A percentile compares a stretch with the other conserved stretches of the same genome.
These are phyloP conservation scores for Xenopus borealis DNA, from an alignment of 2,113 vertebrate species.

Conservation along the genomic window DNA sequence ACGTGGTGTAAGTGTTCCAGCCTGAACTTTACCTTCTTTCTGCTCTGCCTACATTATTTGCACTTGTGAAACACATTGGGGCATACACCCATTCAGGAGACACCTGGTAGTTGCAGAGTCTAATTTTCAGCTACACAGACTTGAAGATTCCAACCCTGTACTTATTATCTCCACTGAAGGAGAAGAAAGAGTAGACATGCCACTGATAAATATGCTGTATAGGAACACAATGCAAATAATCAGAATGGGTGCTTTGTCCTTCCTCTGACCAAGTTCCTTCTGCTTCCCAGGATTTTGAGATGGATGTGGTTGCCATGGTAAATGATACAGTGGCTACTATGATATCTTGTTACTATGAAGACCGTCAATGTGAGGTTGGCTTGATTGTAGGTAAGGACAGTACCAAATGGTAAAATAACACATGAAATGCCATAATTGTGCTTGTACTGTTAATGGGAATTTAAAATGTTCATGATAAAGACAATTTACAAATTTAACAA, in stretches of 20 bases:
- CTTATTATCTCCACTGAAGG: too few relatives aligned
- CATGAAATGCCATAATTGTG: neutral
- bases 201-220: too few relatives aligned
- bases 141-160: too few relatives aligned
- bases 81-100: too few relatives aligned
- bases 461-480: too few relatives aligned
- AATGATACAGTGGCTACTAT: conserved; percentile 98
- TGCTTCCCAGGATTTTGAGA: conserved; percentile 86
- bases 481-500: neutral
- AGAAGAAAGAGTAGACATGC: too few relatives aligned
- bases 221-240: too few relatives aligned
- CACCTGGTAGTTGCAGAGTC: too few relatives aligned
- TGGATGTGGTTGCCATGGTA: conserved; percentile 98
- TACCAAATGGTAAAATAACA: neutral
- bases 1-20: conserved; percentile 74
- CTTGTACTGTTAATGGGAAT: neutral
- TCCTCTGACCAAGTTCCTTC: neutral
- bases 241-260: neutral
- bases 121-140: too few relatives aligned
- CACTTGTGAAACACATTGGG: too few relatives aligned
- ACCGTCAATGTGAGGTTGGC: conserved; percentile 92
- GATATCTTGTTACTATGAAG: conserved; percentile 98
- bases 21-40: too few relatives aligned
- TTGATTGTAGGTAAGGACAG: conserved; percentile 92
- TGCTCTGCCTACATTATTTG: too few relatives aligned